Base-by-base conservation (phyloP, 2,888 invertebrate genomes). In the Ligdia adustata region DNA sequence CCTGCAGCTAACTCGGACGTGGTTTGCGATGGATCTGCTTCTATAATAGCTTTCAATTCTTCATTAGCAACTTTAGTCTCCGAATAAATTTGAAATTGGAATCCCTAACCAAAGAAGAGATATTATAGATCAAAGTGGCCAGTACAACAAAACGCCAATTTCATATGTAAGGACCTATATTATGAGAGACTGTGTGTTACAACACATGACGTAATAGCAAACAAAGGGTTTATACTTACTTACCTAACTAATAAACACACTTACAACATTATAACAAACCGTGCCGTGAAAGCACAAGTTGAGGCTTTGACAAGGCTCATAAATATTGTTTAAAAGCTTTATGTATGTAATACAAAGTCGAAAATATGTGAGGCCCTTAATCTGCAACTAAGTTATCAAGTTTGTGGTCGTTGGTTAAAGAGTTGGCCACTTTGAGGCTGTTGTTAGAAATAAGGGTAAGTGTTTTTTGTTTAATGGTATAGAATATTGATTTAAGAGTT, bases 321-420 rank as follows among this genome's bases (percentile, higher is more conserved):
- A 55, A 58, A 55, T 51, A 58, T 55, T 29, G 37, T 43, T 41
- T 26, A 38, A 43, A 50, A 47, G 55, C 52, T 53, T 47, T 48
- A 49, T 32, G 44, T 34, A 15, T 38, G 48, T 32, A 50, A 55
- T 48, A 57, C 55, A 51, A 53, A 52, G 52, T 55, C 43, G 48
- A 55, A 53, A 55, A 55, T 55, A 57, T 53, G 55, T 49, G 48
- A 42, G 24, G 50, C 47, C 50, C 45, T 35, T 55, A 52, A 51
- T 52, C 51, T 55, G 52, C 47, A 46, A 52, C 55, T 35, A 40
- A 52, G 50, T 57, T 47, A 50, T 50, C 31, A 39, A 52, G 52
- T 57, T 47, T 41, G 15, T 38, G 37, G 28, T 41, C 40, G 35
- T 40, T 24, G 22, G 41, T 35, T 40, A 37, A 32, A 32, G 32